Base-by-base conservation (phyloP, 2,113 vertebrate species). In the Galbula dea region DNA sequence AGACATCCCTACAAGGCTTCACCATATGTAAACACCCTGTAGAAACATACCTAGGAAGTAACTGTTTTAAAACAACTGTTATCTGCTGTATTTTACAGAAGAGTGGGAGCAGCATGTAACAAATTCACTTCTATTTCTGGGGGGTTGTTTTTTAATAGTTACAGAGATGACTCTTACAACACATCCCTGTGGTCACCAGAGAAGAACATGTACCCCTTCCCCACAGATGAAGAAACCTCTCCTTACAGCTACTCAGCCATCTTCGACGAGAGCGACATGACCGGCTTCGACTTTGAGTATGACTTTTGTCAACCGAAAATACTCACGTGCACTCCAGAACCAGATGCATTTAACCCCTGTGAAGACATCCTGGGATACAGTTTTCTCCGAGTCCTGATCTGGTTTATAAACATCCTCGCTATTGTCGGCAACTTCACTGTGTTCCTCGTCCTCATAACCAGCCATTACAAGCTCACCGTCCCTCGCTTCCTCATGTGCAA, bases 401-500 rank as follows among this genome's bases (percentile, higher is more conserved):
- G 99, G 98, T 97, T 99, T 24, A 98, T 99, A 26, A 98, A 98
- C 1, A 82, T 98, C 67, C 98, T 98, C 1, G 98, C 99, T 36
- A 97, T 99, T 10, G 30, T 88, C 1, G 98, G 98, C n/a, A 99
- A 99, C 65, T 78, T 98, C 86, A 97, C 96, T 0, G 98, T 99
- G 22, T 97, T 99, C 87, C 90, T 97, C 0, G 97, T 99, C 21
- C 98, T 99, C 51, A 76, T 98, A n/a, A 97, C 98, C 4, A 98
- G 98, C 95, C 98, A 95, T 68, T 98, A 98, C 45, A 99, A 99
- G 86, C 95, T 99, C 39, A 99, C 98, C 0, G 98, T 98, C 30
- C 98, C 98, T 34, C 98, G 98, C 55, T 99, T 99, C 77, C 98
- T 99, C 67, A 99, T 99, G 98, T 99, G 99, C 88, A 99, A 99